Base-by-base conservation (phyloP, 2,797 vertebrate genomes). In the Cephalopachus bancanus region DNA sequence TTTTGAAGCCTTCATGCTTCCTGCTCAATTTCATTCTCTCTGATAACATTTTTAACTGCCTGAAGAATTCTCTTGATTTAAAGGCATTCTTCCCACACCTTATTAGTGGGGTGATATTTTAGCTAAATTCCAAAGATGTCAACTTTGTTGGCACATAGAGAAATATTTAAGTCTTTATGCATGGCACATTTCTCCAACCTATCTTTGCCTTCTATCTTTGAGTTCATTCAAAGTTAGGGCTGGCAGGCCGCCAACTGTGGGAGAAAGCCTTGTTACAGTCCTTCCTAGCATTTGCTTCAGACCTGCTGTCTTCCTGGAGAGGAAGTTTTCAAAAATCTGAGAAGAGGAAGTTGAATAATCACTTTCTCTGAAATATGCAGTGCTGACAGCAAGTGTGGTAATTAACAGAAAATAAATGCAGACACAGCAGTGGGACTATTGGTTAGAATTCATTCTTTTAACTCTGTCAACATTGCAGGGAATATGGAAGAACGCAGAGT, bases 21-120 rank as follows among this genome's bases (percentile, higher is more conserved):
- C 94, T 96, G 85, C 94, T 98, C 97, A 89, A 84, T 98, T 98
- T 92, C 92, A 94, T 93, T 94, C 86, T 98, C 30, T 97, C 97
- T 83, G 91, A 89, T 97, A 97, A 98, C n/a, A 91, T 98, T 98
- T 94, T 98, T 91, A 98, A 62, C 84, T 96, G 96, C 55, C 37
- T 95, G 60, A 94, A 57, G 62, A 97, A 94, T 74, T 53, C 87
- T 94, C 71, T 83, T 96, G 96, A 97, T 97, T 94, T 96, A 91
- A 97, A 95, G 44, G 30, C 81, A 37, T 95, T 98, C 97, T 96
- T 84, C n/a, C 59, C 10, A 3, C 75, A 67, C 53, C n/a, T 88
- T 85, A 69, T 37, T 94, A 62, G 62, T 64, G 8, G n/a, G 15
- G 12, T 17, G 3, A 67, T 76, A 95, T 67, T 94, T 76, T 15